Percentiles rank a stretch among this genome's conserved stretches.
These are phyloP conservation scores for Eucriotettix oculatus DNA, from an alignment of 2,888 invertebrate genomes.

Conservation along the genomic window DNA sequence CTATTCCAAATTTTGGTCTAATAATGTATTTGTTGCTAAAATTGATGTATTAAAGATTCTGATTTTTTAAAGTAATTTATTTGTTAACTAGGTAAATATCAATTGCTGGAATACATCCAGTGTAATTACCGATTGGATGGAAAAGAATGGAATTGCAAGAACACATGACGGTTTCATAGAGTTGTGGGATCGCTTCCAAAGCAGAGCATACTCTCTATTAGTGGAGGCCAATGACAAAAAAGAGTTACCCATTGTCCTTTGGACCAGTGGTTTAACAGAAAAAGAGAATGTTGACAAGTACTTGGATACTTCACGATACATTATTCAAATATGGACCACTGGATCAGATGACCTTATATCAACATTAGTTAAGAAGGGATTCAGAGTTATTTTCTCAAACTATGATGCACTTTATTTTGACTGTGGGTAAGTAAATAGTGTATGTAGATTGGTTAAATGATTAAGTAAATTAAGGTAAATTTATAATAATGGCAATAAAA, in stretches of 20 bases:
- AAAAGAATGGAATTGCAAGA: slow-evolving; percentile 14
- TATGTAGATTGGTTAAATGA: neutral
- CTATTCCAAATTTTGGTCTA: too few species aligned
- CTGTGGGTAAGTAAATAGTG: slow-evolving; percentile 37
- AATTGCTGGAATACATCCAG: slow-evolving; percentile 62
- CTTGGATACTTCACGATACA: slow-evolving; percentile 55
- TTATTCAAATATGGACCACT: slow-evolving; percentile 70
- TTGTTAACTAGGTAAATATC: slow-evolving; percentile 26
- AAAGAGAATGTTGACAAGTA: slow-evolving; percentile 43
- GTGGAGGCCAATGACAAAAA: slow-evolving; percentile 18
- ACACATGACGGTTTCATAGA: slow-evolving; percentile 27
- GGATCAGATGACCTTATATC: slow-evolving; percentile 36
- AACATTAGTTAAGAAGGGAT: slow-evolving; percentile 53
- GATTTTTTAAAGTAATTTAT: too few species aligned
- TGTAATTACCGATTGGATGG: slow-evolving; percentile 31
- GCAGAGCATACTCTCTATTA: slow-evolving; percentile 7
- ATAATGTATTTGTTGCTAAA: too few species aligned
- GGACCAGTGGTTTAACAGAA: slow-evolving; percentile 68
- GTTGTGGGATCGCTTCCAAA: slow-evolving; percentile 19
- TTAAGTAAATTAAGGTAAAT: neutral
- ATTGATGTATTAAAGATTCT: too few species aligned
- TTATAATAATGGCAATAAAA: too few species aligned
- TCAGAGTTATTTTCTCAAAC: slow-evolving; percentile 64
- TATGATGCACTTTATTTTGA: slow-evolving; percentile 76
- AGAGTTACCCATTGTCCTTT: slow-evolving; percentile 43